phyloP scores from a whole-genome alignment of 2,797 vertebrate genomes.

The Caiman crocodilus region DNA sequence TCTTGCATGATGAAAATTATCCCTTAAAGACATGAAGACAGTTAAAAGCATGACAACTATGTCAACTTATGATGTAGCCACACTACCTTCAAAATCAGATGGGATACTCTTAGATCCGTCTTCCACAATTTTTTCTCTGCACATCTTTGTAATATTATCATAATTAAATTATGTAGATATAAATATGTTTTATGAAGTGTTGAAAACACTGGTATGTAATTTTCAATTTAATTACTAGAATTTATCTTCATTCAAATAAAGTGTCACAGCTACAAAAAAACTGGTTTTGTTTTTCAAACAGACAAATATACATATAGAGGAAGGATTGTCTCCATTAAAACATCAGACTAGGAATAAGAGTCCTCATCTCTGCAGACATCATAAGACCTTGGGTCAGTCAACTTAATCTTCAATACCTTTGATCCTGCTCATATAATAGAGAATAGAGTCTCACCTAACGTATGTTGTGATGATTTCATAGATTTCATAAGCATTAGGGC shows the following conservation, averaged over 20 bases:
- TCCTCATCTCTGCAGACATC: neutral
- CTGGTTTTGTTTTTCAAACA: neutral
- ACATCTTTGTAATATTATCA: neutral
- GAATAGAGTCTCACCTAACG: neutral
- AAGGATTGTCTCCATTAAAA: neutral
- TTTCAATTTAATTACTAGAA: neutral
- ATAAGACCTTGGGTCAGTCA: neutral
- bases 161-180: neutral
- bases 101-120: neutral
- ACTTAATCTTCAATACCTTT: neutral
- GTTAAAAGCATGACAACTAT: neutral
- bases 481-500: too few species aligned
- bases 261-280: neutral
- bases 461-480: neutral
- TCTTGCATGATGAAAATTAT: slow-evolving; percentile 12
- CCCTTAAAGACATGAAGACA: neutral
- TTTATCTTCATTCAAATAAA: neutral
- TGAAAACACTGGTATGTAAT: neutral
- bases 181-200: neutral
- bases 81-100: neutral
- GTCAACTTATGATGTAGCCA: neutral
- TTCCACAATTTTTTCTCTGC: neutral
- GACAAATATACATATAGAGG: neutral
- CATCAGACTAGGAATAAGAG: neutral
- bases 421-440: slow-evolving; percentile 1